Evolutionary conservation across 2,797 vertebrate species (phyloP).

Genomic region (Neosilurus mollespiculum): DNA sequence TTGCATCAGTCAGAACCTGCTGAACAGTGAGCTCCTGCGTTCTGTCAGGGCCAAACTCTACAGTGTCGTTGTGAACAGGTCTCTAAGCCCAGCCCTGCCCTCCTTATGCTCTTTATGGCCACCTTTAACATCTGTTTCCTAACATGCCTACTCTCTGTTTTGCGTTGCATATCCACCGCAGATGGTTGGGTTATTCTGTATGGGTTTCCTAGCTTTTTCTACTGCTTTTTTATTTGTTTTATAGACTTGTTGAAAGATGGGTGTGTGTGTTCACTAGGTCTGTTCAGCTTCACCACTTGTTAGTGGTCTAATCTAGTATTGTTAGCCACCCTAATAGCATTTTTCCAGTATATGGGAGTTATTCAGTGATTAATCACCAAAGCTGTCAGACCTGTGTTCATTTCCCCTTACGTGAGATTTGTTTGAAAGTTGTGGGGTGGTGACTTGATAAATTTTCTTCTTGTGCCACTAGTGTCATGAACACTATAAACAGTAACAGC

Average conservation of each 20-base stretch:
- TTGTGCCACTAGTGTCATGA: not conserved
- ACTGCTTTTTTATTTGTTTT: not conserved
- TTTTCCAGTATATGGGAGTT: not conserved
- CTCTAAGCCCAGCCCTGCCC: constrained; percentile 74
- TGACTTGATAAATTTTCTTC: not conserved
- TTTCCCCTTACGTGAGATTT: not conserved
- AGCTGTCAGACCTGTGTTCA: not conserved
- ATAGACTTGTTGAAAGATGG: constrained; percentile 1
- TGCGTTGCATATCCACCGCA: constrained; percentile 66
- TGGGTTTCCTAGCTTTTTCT: not conserved
- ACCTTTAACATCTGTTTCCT: constrained; percentile 43
- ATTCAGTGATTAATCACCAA: not conserved
- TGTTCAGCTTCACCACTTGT: no score
- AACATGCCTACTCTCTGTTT: constrained; percentile 47
- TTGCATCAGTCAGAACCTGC: constrained; percentile 99
- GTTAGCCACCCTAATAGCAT: not conserved
- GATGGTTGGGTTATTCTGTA: not conserved
- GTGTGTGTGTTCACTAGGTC: not conserved
- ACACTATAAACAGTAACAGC: not conserved
- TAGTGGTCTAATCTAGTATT: not conserved
- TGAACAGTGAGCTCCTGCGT: constrained; percentile 97
- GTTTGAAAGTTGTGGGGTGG: not conserved
- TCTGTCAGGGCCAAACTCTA: constrained; percentile 95
- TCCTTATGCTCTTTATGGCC: constrained; percentile 29
- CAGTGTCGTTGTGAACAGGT: constrained; percentile 97